A percentile compares a stretch with the other conserved stretches of the same genome.
These are phyloP conservation scores for Carapus acus DNA, from an alignment of 2,797 vertebrate genomes.

Conservation along the genomic window DNA sequence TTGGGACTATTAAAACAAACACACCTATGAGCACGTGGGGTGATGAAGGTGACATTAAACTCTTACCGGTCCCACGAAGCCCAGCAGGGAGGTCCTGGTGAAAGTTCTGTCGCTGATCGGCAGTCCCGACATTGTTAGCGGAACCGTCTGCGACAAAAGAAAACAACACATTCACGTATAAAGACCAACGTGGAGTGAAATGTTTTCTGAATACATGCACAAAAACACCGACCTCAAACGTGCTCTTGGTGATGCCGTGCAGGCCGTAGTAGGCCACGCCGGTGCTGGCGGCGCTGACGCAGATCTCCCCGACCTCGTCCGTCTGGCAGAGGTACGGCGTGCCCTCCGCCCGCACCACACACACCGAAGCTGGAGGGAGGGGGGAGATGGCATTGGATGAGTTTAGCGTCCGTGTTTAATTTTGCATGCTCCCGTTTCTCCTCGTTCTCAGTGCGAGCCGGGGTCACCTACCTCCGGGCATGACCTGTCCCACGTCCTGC, in stretches of 20 bases:
- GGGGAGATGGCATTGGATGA: slow-evolving; percentile 20
- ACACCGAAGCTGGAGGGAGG: slow-evolving; percentile 75
- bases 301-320: slow-evolving; percentile 93
- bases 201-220: too few relatives aligned
- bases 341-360: slow-evolving; percentile 88
- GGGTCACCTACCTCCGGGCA: slow-evolving; percentile 87
- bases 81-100: slow-evolving; percentile 89
- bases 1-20: too few relatives aligned
- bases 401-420: background rate
- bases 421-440: too few relatives aligned
- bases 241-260: slow-evolving; percentile 90
- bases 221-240: slow-evolving; percentile 81
- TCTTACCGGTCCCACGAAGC: slow-evolving; percentile 91
- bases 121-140: slow-evolving; percentile 73
- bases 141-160: slow-evolving; percentile 67
- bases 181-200: too few relatives aligned
- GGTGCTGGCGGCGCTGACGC: slow-evolving; percentile 81
- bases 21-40: background rate
- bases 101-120: slow-evolving; percentile 82
- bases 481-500: slow-evolving; percentile 92
- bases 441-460: too few relatives aligned
- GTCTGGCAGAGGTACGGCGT: slow-evolving; percentile 87
- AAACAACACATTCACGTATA: background rate
- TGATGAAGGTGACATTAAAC: background rate
- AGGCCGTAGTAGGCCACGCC: slow-evolving; percentile 88